Evolutionary conservation across 2,888 invertebrate species (phyloP), one percentile per base, ranked within the genome.

Genomic region (Melinaea menophilus): DNA sequence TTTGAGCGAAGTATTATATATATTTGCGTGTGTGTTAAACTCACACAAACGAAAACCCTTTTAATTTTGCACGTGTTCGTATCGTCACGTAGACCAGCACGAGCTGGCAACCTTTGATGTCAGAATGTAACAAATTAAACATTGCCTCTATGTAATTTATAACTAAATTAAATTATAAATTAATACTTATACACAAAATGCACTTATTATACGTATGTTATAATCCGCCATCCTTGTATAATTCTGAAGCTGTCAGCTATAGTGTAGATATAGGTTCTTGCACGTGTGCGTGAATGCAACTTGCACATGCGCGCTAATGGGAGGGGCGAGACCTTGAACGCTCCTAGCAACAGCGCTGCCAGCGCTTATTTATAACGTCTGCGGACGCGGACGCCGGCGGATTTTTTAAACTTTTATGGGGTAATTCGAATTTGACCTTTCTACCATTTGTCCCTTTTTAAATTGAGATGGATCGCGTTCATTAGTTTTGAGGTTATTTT

Each of bases 281-380:
- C 55, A 64, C 61, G 63, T 64, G 63, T 63, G 65, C 60, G 71
- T 60, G 66, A 60, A 62, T 70, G 68, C 68, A 66, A 65, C 66
- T 66, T 70, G 69, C 66, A 69, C 68, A 70, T 69, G 69, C 69
- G 69, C 61, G 48, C 69, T 59, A 62, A 61, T 64, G 74, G 72
- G 74, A 66, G 55, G 55, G 73, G 71, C 78, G 80, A 82, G 87
- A 85, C 90, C 90, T 90, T 90, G 90, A 83, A 78, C 82, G 78
- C 82, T 86, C 88, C 79, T 89, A 87, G 88, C 86, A 90, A 90
- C 90, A 85, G 79, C 80, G 77, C 79, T 78, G 80, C 75, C 80
- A 78, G 71, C 78, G 70, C 75, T 75, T 66, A 70, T 71, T 82
- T 80, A 82, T 84, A 86, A 80, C 84, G 84, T 84, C 86, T 82